These are phyloP conservation scores for Patella caerulea DNA, from an alignment of 2,888 invertebrate species.

Conservation along the genomic window DNA sequence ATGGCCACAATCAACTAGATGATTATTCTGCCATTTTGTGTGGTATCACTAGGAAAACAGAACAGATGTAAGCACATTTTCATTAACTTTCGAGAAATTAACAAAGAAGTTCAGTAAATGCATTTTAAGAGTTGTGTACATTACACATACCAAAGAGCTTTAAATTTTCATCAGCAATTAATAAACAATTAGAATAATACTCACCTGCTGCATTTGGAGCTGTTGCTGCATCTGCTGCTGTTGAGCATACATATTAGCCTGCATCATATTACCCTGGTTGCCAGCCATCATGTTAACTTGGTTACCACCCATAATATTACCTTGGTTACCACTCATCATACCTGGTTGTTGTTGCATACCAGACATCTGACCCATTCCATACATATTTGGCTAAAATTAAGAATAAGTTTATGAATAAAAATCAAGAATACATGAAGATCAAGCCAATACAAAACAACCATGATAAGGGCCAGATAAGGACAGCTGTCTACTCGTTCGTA, in stretches of 20 bases:
- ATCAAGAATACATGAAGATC: too few relatives aligned
- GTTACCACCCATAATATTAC: slow-evolving; percentile 21
- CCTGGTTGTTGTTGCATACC: slow-evolving; percentile 18
- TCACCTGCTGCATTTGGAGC: slow-evolving; percentile 61
- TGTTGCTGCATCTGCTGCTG: slow-evolving; percentile 53
- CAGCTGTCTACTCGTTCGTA: too few relatives aligned
- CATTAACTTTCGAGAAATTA: background rate
- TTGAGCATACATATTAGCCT: slow-evolving; percentile 36
- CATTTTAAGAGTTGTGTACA: background rate
- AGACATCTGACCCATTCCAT: slow-evolving; percentile 27
- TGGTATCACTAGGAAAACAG: too few relatives aligned
- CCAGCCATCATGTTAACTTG: slow-evolving; percentile 26
- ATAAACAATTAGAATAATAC: background rate
- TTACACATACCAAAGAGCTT: background rate
- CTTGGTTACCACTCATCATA: slow-evolving; percentile 31
- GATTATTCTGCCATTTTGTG: too few relatives aligned
- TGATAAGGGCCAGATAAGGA: too few relatives aligned
- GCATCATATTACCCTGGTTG: slow-evolving; percentile 22
- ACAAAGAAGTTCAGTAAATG: background rate
- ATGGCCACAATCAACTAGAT: too few relatives aligned
- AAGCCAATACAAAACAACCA: too few relatives aligned
- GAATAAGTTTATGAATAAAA: too few relatives aligned
- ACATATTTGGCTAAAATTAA: slow-evolving; percentile 27
- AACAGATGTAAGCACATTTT: background rate
- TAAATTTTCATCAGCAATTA: too few relatives aligned